phyloP scores from a whole-genome alignment of 2,797 vertebrate genomes.

The Podargus strigoides region DNA sequence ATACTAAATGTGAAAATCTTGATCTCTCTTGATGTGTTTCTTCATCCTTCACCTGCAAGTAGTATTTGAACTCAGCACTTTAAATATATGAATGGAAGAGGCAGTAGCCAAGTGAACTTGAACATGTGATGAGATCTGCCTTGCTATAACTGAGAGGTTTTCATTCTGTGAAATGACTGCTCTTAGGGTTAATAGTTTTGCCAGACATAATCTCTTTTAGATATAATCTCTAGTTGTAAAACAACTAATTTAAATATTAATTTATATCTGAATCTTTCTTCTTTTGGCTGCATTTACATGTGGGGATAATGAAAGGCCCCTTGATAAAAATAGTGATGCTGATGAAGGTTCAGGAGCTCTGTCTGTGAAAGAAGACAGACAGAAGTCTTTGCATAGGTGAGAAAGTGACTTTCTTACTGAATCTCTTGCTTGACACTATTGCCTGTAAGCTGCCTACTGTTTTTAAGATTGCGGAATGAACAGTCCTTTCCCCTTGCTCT shows the following conservation, averaged over 20 bases:
- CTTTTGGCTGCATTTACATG: background rate
- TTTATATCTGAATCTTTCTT: background rate
- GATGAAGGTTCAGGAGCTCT: slow-evolving; percentile 28
- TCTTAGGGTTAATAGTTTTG: background rate
- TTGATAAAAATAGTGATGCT: slow-evolving; percentile 39
- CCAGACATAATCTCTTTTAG: background rate
- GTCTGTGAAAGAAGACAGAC: slow-evolving; percentile 17
- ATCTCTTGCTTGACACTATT: background rate
- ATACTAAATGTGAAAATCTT: background rate
- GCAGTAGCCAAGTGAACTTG: background rate
- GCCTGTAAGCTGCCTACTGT: background rate
- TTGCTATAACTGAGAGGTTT: background rate
- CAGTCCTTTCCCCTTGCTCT: background rate
- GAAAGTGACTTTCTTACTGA: background rate
- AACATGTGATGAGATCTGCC: background rate
- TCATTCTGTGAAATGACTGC: background rate
- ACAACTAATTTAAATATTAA: background rate
- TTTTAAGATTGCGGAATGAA: background rate
- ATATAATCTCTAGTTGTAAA: background rate
- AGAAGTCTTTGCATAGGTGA: slow-evolving; percentile 34
- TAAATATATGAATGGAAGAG: background rate
- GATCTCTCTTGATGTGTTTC: background rate
- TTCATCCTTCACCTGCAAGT: background rate
- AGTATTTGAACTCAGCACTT: background rate
- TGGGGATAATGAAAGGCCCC: slow-evolving; percentile 34